phyloP scores from a whole-genome alignment of 2,888 invertebrate genomes.

The Chrysotoxum bicinctum region DNA sequence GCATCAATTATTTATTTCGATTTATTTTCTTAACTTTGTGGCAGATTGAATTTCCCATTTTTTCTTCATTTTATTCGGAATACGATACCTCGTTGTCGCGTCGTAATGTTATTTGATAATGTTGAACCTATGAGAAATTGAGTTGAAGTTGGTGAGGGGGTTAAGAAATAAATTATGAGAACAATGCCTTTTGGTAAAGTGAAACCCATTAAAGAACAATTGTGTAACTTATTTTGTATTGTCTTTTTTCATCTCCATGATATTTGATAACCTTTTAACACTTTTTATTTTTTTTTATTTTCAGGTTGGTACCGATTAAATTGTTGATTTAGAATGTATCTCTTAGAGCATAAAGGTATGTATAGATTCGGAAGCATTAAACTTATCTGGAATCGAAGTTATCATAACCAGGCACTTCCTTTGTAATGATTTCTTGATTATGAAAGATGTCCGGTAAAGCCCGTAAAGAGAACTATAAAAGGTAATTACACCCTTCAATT shows the following conservation, averaged over 20 bases:
- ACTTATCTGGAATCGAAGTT: neutral
- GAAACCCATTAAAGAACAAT: conserved; percentile 14
- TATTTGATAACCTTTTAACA: neutral
- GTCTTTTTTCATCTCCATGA: neutral
- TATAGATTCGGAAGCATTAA: neutral
- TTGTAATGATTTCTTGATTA: neutral
- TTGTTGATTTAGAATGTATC: neutral
- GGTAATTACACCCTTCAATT: no score
- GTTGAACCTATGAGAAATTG: conserved; percentile 13
- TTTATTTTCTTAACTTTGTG: conserved; percentile 57
- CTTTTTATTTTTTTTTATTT: neutral
- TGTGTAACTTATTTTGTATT: neutral
- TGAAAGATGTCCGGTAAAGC: no score
- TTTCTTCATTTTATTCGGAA: conserved; percentile 14
- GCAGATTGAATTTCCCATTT: conserved; percentile 40
- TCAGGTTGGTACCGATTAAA: conserved; percentile 11
- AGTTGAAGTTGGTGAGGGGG: neutral
- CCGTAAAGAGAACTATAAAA: no score
- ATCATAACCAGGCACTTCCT: neutral
- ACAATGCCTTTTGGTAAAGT: neutral
- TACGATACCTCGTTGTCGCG: conserved; percentile 4
- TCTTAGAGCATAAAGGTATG: neutral
- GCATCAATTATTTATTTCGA: conserved; percentile 62
- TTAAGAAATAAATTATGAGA: neutral
- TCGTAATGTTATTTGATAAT: conserved; percentile 6